phyloP scores from a whole-genome alignment of 1,140 invertebrate genomes.

The Lucilia sericata region DNA sequence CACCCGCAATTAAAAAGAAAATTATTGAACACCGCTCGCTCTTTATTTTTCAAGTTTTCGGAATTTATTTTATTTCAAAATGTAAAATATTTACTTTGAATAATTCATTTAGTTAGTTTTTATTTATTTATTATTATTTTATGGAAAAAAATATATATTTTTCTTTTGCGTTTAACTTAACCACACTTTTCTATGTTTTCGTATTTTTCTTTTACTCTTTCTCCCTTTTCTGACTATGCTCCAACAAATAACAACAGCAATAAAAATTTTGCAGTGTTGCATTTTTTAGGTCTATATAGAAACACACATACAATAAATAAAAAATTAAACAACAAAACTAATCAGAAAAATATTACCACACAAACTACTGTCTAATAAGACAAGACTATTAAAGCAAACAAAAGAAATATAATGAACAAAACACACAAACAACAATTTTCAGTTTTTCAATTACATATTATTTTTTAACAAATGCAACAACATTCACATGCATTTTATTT shows the following conservation, averaged over 20 bases:
- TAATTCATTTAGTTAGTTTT: not conserved
- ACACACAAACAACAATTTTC: slow-evolving; percentile 30
- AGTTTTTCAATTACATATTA: not conserved
- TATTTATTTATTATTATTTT: not conserved
- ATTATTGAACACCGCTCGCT: not conserved
- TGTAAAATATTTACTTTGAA: not conserved
- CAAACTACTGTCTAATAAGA: slow-evolving; percentile 7
- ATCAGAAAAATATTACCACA: slow-evolving; percentile 16
- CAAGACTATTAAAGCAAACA: slow-evolving; percentile 20
- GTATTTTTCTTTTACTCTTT: slow-evolving; percentile 1
- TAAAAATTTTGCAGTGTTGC: slow-evolving; percentile 25
- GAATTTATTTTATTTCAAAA: not conserved
- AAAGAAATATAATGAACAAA: not conserved
- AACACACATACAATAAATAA: not conserved
- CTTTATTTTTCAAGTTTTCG: not conserved
- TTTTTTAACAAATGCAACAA: not conserved
- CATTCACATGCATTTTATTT: slow-evolving; percentile 33
- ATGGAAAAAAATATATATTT: not conserved
- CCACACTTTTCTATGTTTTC: slow-evolving; percentile 37
- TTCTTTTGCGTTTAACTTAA: slow-evolving; percentile 7
- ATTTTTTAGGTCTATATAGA: not conserved
- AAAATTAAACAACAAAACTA: not conserved
- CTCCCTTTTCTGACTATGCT: not conserved
- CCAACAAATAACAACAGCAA: slow-evolving; percentile 2
- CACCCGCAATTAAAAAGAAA: slow-evolving; percentile 16